A percentile compares a stretch with the other conserved stretches of the same genome.
Evolutionary conservation across 2,888 invertebrate genomes (phyloP).

Genomic region (Ophonus ardosiacus): DNA sequence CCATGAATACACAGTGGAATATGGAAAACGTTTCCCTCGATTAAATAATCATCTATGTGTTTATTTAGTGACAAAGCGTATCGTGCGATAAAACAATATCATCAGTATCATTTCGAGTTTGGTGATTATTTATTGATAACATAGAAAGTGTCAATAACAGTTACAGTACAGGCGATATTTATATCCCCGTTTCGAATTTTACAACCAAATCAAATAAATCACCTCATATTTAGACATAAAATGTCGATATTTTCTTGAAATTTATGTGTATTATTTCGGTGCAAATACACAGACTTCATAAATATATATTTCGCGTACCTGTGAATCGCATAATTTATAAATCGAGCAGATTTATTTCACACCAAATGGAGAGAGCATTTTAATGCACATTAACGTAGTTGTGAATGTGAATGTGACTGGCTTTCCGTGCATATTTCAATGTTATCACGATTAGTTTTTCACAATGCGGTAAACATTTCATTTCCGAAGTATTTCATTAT

Average conservation of each 20-base stretch:
- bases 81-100: neutral
- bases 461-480: neutral
- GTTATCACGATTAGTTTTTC: neutral
- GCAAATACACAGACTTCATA: neutral
- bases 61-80: neutral
- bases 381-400: neutral
- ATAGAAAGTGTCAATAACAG: constrained; percentile 31
- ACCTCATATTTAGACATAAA: constrained; percentile 8
- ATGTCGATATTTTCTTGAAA: constrained; percentile 16
- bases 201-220: constrained; percentile 23
- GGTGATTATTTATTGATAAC: constrained; percentile 40
- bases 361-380: neutral
- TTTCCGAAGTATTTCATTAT: neutral
- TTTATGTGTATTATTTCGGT: constrained; percentile 26
- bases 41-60: neutral
- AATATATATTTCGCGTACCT: constrained; percentile 5
- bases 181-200: constrained; percentile 7
- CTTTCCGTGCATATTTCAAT: neutral
- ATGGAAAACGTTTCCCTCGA: neutral
- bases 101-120: neutral
- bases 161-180: constrained; percentile 12
- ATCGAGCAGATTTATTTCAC: neutral
- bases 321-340: constrained; percentile 7
- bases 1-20: no score
- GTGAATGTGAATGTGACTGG: neutral